Evolutionary conservation across 2,113 vertebrate species (phyloP), one percentile per base, ranked within the genome.

Genomic region (Dendropsophus ebraccatus): DNA sequence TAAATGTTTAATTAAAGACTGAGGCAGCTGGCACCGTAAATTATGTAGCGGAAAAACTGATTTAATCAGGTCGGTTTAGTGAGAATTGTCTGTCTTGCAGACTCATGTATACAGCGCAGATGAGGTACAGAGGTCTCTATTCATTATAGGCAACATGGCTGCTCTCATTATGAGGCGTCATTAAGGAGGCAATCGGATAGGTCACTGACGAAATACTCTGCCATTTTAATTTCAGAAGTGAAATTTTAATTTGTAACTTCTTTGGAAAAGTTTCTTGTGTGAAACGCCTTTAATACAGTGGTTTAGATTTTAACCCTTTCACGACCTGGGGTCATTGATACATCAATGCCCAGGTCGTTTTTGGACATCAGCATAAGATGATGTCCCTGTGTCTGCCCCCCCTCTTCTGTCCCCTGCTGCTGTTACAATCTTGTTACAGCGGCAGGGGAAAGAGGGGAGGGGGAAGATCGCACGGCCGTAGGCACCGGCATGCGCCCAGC

Each of bases 21-120:
- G 62, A 86, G 67, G 84, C 84, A 86, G 75, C 84, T 86, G 84
- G 75, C 76, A 72, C 16, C 12, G 58, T 79, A 86, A 86, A 86
- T 58, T 80, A 70, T 80, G 32, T 45, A 86, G 84, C 74, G 83
- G 49, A 86, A 84, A 80, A 79, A 80, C 58, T 80, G 76, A 86
- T 86, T 85, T 70, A 86, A 86, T 86, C 84, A 70, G 76, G 70
- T 72, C 41, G 32, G 16, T 54, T 86, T 65, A 41, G 23, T 86
- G 84, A 79, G 80, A 86, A 72, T 72, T 54, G 23, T 74, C 67
- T 86, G 13, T 80, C 60, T 54, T 86, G 75, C 84, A 86, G 52
- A 86, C 60, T 79, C 84, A 54, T 79, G 30, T 86, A 80, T 54
- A 72, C 23, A 30, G 60, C 49, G n/a, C 62, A 86, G 84, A 86